Conservation (phyloP, 2,797 vertebrate species). For the Otus scops region DNA sequence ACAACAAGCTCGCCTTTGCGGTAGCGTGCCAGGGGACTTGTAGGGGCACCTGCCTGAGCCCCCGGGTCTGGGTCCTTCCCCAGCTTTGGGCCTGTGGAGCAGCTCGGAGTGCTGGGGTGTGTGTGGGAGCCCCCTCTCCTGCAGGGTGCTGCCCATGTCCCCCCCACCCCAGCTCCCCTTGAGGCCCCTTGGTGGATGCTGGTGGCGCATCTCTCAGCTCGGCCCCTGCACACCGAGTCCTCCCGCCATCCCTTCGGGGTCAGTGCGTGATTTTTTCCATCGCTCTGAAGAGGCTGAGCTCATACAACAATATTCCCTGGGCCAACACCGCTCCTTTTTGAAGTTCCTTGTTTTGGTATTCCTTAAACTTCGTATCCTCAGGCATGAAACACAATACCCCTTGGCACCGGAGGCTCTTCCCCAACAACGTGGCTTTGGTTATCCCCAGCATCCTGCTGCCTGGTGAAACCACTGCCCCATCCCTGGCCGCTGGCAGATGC, state of each 20-base stretch:
- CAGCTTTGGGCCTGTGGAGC: neutral
- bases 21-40: accelerated
- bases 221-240: accelerated
- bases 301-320: constrained; percentile 18
- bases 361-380: neutral
- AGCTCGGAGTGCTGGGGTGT: neutral
- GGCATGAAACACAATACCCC: neutral
- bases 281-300: neutral
- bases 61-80: neutral
- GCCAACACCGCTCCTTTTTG: constrained; percentile 11
- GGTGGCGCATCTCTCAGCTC: neutral
- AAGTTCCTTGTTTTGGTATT: constrained; percentile 42
- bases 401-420: neutral
- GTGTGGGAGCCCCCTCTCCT: neutral
- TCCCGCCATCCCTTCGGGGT: accelerated
- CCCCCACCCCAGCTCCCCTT: too few species aligned
- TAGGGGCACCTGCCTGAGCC: neutral
- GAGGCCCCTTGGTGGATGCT: neutral
- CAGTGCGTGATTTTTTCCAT: constrained; percentile 1
- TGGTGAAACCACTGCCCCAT: neutral
- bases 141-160: accelerated
- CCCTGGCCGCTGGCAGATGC: neutral
- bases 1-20: accelerated
- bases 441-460: neutral
- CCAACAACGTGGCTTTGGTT: accelerated